These are phyloP conservation scores for Petrolisthes manimaculis DNA, from an alignment of 2,888 invertebrate species.

Conservation along the genomic window DNA sequence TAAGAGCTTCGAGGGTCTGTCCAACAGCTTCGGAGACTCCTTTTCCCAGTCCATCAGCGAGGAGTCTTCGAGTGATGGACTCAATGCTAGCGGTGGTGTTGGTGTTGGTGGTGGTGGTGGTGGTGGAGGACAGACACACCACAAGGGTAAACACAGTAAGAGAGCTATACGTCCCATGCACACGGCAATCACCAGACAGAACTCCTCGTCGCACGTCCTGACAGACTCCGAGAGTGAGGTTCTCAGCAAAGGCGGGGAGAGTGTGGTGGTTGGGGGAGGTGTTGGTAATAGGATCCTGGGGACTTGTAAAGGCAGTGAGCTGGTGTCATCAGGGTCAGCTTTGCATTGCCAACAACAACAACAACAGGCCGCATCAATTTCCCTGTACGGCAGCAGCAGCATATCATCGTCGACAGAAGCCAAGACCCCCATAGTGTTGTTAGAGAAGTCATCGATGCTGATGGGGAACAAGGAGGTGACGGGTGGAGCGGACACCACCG, in stretches of 20 bases:
- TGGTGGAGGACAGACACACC: not conserved
- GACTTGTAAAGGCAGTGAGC: not conserved
- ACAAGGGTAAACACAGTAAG: slow-evolving; percentile 48
- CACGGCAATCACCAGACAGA: slow-evolving; percentile 39
- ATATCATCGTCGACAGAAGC: not conserved
- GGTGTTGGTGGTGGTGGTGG: too few relatives aligned
- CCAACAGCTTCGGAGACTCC: slow-evolving; percentile 55
- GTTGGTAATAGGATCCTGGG: not conserved
- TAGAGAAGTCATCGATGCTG: not conserved
- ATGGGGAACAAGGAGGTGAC: not conserved
- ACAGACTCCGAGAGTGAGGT: slow-evolving; percentile 43
- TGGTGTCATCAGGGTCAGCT: not conserved
- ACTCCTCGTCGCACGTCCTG: slow-evolving; percentile 47
- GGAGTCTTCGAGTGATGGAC: slow-evolving; percentile 56
- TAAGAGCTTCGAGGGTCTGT: slow-evolving; percentile 49
- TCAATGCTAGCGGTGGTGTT: slow-evolving; percentile 41
- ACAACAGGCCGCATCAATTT: not conserved
- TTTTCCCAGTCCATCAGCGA: slow-evolving; percentile 55
- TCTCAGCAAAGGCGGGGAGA: not conserved
- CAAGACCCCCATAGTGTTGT: slow-evolving; percentile 11
- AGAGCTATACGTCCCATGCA: slow-evolving; percentile 49
- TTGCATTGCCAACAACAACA: not conserved
- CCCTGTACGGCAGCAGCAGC: slow-evolving; percentile 9
- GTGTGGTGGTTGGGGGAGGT: not conserved
- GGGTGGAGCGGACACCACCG: not conserved